A percentile compares a stretch with the other conserved stretches of the same genome.
These are phyloP conservation scores for Micrastur ruficollis DNA, from an alignment of 2,797 vertebrate species.

Conservation along the genomic window DNA sequence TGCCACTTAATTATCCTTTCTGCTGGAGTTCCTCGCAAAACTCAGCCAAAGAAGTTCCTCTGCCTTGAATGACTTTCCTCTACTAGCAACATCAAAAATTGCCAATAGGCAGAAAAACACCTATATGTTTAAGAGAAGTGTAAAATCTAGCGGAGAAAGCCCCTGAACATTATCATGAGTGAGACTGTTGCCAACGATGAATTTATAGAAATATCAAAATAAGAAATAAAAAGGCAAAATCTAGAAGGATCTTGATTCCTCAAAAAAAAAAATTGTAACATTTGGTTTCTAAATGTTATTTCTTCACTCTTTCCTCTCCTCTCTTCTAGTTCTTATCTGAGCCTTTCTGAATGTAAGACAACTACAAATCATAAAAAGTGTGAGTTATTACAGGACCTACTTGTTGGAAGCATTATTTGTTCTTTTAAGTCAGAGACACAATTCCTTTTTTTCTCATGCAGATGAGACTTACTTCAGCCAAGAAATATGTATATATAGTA, in stretches of 20 bases:
- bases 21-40: neutral
- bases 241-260: neutral
- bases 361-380: neutral
- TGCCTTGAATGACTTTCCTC: neutral
- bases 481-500: neutral
- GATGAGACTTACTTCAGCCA: neutral
- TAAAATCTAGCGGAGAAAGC: neutral
- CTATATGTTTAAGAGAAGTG: neutral
- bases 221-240: neutral
- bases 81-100: neutral
- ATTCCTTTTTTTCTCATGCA: slow-evolving; percentile 19
- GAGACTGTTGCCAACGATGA: neutral
- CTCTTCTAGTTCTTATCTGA: neutral
- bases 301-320: neutral
- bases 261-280: neutral
- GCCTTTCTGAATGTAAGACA: neutral
- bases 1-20: slow-evolving; percentile 3
- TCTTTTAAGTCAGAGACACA: slow-evolving; percentile 7
- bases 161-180: rapidly evolving
- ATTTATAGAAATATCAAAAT: neutral
- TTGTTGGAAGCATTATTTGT: neutral
- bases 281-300: neutral
- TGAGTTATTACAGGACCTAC: neutral
- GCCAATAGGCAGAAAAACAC: neutral
- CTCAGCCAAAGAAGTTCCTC: neutral